Evolutionary conservation across 2,797 vertebrate genomes (phyloP), one percentile per base, ranked within the genome.

Genomic region (Falco concolor): DNA sequence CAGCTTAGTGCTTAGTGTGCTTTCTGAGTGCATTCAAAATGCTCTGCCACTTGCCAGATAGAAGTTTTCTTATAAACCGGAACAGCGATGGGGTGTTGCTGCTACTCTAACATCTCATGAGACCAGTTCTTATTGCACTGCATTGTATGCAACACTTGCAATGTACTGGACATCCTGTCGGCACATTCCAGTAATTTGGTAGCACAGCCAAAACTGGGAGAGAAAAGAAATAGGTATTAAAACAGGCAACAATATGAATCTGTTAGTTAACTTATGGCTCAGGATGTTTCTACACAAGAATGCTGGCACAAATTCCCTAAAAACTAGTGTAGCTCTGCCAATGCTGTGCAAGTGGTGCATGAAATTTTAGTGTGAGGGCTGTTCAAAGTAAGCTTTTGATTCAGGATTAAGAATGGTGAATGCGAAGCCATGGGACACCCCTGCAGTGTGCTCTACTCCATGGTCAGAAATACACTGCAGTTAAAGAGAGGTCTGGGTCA

Each of bases 391-490:
- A 89, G 72, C 72, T 91, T 94, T 89, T 96, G 84, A 87, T 86
- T 89, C 59, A 68, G 94, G 87, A 96, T 97, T 95, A 96, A 65
- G 81, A 91, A 42, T 76, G 85, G 54, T 78, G 82, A 95, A 93
- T 94, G 60, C 54, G 84, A 78, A 97, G 15, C 69, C 47, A 12
- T 56, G 52, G 90, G 56, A 91, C 74, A 81, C 50, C 78, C 84
- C 95, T 84, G 87, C 73, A 36, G 72, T 21, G 81, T 85, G 44
- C 65, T 65, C 34, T 86, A 25, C 42, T 93, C 63, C 72, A 24
- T 0, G 2, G 56, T 90, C 44, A 86, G 73, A 91, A 94, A 42
- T 50, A 28, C 21, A 47, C 27, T 69, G 21, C 27, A 20, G 57
- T 81, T 83, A 87, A 94, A 83, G 9, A 93, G 56, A 87, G 16